Base-by-base conservation (phyloP, 2,797 vertebrate genomes). In the Enoplosus armatus region DNA sequence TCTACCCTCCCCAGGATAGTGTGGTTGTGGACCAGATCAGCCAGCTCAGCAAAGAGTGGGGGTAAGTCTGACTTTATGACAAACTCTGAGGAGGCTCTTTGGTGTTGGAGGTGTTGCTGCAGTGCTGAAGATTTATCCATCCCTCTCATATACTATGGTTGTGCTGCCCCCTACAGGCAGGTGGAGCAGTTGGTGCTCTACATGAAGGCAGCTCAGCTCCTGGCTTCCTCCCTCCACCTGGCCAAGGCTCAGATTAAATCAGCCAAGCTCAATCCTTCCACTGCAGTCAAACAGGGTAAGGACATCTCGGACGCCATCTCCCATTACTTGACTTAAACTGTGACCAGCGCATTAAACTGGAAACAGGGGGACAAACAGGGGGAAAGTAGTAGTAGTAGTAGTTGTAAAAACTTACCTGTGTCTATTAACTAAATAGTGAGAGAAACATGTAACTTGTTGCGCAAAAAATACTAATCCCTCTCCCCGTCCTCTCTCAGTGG, bases 11-110 rank as follows among this genome's bases (percentile, higher is more conserved):
- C 41, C 98, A 98, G 79, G 98, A 99, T 89, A 99, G 97, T 11
- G 96, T 98, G 72, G 96, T 99, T 1, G 97, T 99, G 63, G 97
- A 99, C 94, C 97, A 99, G 95, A 99, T 99, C 88, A 98, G 98
- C 93, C 98, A 97, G 86, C 96, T 99, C 84, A 99, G 98, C 95
- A 98, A 96, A 87, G 98, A 99, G 47, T 99, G 98, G 98, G 98
- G 98, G 98, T 99, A 85, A 93, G 18, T 41, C 41, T 67, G 48
- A 35, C 45, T 67, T 39, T 9, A 18, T 59, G 22, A 58, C 27
- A 12, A 69, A 65, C 31, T 6, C 39, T 26, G 35, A 39, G n/a
- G 12, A 14, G 31, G 27, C 26, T 22, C 64, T 58, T 77, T 68
- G 37, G 37, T 39, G 37, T 37, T 11, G 10, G 35, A 11, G 35